Conservation (phyloP, 2,888 invertebrate genomes). For the Vandiemenella viatica region DNA sequence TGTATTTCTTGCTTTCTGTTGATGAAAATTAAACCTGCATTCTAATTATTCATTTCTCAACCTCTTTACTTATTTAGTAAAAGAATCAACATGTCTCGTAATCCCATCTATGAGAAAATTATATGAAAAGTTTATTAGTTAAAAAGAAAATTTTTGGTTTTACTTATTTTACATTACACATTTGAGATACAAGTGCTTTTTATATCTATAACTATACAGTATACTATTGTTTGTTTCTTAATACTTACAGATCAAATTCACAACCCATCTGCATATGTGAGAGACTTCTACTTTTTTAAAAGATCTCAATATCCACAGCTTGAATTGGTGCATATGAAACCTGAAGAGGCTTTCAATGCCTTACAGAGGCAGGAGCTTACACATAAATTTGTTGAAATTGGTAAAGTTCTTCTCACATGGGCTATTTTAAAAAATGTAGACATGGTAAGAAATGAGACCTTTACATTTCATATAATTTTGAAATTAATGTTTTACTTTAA, state of each 20-base stretch:
- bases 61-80: too few species aligned
- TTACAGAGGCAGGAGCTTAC: constrained; percentile 80
- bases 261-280: constrained; percentile 85
- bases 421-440: constrained; percentile 84
- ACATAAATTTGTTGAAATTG: constrained; percentile 92
- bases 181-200: too few species aligned
- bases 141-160: too few species aligned
- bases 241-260: constrained; percentile 74
- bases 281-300: constrained; percentile 90
- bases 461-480: background rate
- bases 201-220: background rate
- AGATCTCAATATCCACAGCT: constrained; percentile 96
- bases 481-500: constrained; percentile 1
- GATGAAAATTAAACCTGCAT: too few species aligned
- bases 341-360: constrained; percentile 77
- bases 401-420: constrained; percentile 85
- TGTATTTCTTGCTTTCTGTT: too few species aligned
- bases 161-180: too few species aligned
- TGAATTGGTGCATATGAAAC: constrained; percentile 82
- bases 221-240: background rate
- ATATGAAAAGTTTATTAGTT: too few species aligned
- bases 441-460: constrained; percentile 40
- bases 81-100: too few species aligned
- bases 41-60: too few species aligned
- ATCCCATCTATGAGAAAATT: too few species aligned